Evolutionary conservation across 2,113 vertebrate species (phyloP).

Genomic region (Protobothrops mucrosquamatus): DNA sequence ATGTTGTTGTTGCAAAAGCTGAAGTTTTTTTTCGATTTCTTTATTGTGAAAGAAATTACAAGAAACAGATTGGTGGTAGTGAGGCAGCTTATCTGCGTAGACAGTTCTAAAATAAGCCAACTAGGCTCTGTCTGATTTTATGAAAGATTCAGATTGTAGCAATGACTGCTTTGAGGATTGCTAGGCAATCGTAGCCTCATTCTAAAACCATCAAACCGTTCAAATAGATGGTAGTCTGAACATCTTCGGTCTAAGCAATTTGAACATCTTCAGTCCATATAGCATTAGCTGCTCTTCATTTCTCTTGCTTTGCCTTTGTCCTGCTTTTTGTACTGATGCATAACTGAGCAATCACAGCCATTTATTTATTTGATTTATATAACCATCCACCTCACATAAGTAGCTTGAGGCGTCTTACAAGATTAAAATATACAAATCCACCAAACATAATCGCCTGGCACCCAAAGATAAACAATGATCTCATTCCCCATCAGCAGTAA

Average conservation of each 20-base stretch:
- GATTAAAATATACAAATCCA: background rate
- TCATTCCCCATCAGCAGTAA: background rate
- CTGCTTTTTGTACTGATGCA: background rate
- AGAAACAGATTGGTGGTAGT: background rate
- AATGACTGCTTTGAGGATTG: background rate
- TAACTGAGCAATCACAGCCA: background rate
- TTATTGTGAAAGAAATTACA: background rate
- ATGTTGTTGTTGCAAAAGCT: background rate
- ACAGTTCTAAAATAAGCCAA: background rate
- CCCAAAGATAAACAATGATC: background rate
- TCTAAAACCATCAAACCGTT: background rate
- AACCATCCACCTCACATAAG: background rate
- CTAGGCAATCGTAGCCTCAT: background rate
- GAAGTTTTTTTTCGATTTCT: background rate
- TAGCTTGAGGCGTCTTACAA: background rate
- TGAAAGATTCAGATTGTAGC: background rate
- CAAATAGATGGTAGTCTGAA: background rate
- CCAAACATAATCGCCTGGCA: background rate
- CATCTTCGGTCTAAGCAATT: background rate
- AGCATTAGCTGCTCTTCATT: background rate
- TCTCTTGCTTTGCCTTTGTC: background rate
- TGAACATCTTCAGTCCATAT: background rate
- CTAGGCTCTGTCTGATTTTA: background rate
- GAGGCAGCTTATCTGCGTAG: background rate
- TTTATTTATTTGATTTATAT: background rate